Evolutionary conservation across 1,140 invertebrate species (phyloP), one percentile per base, ranked within the genome.

Genomic region (Drosophila pruinosa): DNA sequence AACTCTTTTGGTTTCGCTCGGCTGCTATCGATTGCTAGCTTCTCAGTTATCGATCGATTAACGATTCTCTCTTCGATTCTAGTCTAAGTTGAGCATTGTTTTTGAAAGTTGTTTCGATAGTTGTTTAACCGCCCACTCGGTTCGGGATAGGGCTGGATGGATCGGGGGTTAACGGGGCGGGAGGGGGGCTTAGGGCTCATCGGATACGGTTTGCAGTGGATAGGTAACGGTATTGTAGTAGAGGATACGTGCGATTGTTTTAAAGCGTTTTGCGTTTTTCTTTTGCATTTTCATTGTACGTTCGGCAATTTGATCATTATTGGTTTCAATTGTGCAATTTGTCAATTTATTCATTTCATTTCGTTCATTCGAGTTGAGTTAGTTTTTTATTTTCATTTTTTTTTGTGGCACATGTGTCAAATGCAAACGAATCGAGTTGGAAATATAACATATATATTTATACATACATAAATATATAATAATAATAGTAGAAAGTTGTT

Each of bases 201-300:
- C 88, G 83, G 89, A 78, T 57, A 89, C 65, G 72, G 88, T 75
- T 83, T 90, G 82, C 69, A 90, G 83, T 26, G 88, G 88, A 88
- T 90, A 90, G 88, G 88, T 89, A 68, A 90, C 89, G 89, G 89
- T 89, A 81, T 90, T 90, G 77, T 90, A 90, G 89, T 90, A 90
- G 68, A 90, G 89, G 89, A 90, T 90, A 78, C 89, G 89, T 90
- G 89, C 89, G 89, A 90, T 90, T 85, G 89, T 89, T 90, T 90
- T 90, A 90, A 90, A 90, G 88, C 89, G 89, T 90, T 90, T 90
- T 70, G 89, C 89, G 82, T 90, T 90, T 90, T 90, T 90, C 89
- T 90, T 90, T 90, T 90, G 77, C 89, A 89, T 89, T 89, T 88
- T 86, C 82, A 86, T 78, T 85, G 67, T 85, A 79, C 72, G 67